phyloP scores from a whole-genome alignment of 53 echinoderm and acorn worm genomes.

The Stichopus horrens region DNA sequence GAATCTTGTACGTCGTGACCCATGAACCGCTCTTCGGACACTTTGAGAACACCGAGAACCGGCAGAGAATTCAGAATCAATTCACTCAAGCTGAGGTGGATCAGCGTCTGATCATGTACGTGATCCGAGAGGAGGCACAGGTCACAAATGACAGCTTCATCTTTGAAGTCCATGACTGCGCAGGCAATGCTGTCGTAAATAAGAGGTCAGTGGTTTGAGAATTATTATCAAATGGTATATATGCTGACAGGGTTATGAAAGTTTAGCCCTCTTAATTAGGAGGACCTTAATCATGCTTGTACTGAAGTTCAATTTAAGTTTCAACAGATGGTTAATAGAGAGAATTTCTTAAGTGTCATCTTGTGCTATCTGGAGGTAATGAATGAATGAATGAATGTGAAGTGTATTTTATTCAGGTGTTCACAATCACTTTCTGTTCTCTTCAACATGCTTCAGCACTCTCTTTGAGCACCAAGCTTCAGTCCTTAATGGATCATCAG shows the following conservation, averaged over 20 bases:
- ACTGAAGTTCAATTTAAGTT: background rate
- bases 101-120: constrained; percentile 78
- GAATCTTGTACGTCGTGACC: constrained; percentile 64
- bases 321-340: background rate
- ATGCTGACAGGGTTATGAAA: background rate
- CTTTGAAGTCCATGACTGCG: constrained; percentile 82
- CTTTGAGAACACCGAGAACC: constrained; percentile 70
- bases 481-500: too few relatives aligned
- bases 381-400: too few relatives aligned
- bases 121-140: constrained; percentile 70
- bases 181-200: constrained; percentile 70
- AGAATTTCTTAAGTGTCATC: too few relatives aligned
- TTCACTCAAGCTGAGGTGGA: constrained; percentile 82
- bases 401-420: too few relatives aligned
- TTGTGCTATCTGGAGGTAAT: too few relatives aligned
- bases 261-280: background rate
- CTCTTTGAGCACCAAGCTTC: too few relatives aligned
- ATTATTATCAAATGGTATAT: background rate
- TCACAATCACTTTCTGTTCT: too few relatives aligned
- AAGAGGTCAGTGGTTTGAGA: constrained; percentile 66
- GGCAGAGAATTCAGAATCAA: constrained; percentile 61
- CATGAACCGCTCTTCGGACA: constrained; percentile 78
- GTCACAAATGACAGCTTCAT: constrained; percentile 88
- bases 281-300: background rate
- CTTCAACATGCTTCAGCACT: too few relatives aligned